These are phyloP conservation scores for Auanema sp. DNA, from an alignment of 2,888 invertebrate genomes.

Conservation along the genomic window DNA sequence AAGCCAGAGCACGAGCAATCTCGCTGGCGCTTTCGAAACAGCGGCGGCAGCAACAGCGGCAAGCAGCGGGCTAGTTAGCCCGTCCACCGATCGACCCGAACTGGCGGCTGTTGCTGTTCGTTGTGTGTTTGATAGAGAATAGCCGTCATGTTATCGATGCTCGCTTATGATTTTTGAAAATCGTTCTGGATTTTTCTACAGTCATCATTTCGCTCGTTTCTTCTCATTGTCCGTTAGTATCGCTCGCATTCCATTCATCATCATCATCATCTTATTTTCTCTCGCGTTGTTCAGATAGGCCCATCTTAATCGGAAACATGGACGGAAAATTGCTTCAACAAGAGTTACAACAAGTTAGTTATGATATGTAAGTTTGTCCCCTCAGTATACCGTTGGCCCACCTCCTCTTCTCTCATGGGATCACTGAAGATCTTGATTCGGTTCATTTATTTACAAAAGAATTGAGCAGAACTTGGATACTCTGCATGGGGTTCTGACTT, in stretches of 20 bases:
- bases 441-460: too few relatives aligned
- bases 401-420: too few relatives aligned
- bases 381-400: too few relatives aligned
- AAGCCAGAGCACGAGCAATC: too few relatives aligned
- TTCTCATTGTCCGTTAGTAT: conserved; percentile 9
- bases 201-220: conserved; percentile 9
- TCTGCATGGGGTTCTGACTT: too few relatives aligned
- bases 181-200: conserved; percentile 4
- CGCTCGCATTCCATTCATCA: conserved; percentile 3
- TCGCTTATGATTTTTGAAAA: conserved; percentile 3
- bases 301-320: conserved; percentile 3
- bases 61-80: conserved; percentile 13
- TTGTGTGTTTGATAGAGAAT: not conserved
- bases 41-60: not conserved
- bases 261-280: not conserved
- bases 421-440: too few relatives aligned
- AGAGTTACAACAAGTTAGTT: conserved; percentile 31
- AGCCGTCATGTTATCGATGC: conserved; percentile 6
- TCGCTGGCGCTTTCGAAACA: too few relatives aligned
- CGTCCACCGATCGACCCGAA: conserved; percentile 3
- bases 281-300: not conserved
- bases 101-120: conserved; percentile 17
- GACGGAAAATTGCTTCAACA: conserved; percentile 28
- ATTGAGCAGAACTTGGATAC: too few relatives aligned
- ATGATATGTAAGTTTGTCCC: conserved; percentile 34